Evolutionary conservation across 1,140 invertebrate species (phyloP), one percentile per base, ranked within the genome.

Genomic region (Diabrotica undecimpunctata): DNA sequence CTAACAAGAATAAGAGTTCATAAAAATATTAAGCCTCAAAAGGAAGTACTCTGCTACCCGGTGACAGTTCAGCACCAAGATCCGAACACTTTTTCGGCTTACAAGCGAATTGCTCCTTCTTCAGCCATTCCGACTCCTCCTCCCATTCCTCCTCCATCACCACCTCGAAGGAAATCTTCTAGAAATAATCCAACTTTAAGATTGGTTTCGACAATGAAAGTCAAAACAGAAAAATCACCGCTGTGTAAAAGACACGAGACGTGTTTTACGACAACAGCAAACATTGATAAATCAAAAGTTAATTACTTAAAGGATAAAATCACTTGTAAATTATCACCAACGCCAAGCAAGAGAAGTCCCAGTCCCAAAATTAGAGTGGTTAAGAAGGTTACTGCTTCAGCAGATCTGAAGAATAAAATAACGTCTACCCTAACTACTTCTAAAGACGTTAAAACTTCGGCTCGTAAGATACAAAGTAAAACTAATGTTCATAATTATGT

Each of bases 1-100:
- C 79, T 92, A 72, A 92, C 89, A 66, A 86, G 88, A 81, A 91
- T 92, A 73, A 85, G 89, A 75, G 85, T 91, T 13, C 88, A 89
- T 75, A 90, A 87, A 78, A 86, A 83, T 62, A 79, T 76, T 41
- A 70, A 69, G 10, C 69, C 69, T 12, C 60, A 66, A 11, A 65
- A 68, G 50, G 63, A 68, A 61, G 56, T 61, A 46, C 7, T 58
- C 10, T 87, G 84, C 72, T 87, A 86, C 75, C 87, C 86, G 35
- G 75, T 86, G 6, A 82, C 81, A 13, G 79, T 77, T 38, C 79
- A 81, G 62, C 41, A 46, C n/a, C 68, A 72, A 6, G 70, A 74
- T 62, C 69, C 65, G 38, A 77, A 79, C 64, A 76, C 83, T 63
- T 84, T 85, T 72, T 76, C 76, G 5, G 79, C 78, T 52, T 83